Evolutionary conservation across 2,888 invertebrate genomes (phyloP), one percentile per base, ranked within the genome.

Genomic region (Athetis lepigone): DNA sequence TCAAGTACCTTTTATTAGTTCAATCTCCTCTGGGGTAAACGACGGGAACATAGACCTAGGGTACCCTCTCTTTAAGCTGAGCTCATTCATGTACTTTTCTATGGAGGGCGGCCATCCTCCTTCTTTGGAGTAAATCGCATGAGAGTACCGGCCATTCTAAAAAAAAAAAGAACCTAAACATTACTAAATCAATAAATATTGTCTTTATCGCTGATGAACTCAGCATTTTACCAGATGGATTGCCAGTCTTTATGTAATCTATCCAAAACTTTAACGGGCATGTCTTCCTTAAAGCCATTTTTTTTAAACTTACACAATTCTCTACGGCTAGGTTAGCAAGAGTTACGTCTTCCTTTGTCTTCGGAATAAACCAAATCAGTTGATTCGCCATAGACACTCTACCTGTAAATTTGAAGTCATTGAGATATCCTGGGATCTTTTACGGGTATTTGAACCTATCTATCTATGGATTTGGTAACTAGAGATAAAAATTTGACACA

Each of bases 51-150:
- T 86, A 0, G 95, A 95, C 21, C 77, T 69, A 0, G 79, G 56
- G 54, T 90, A 92, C 0, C 95, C 95, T 81, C 95, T 92, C 40
- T 84, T 77, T 19, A 70, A 73, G 78, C 95, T 95, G 50, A 89
- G 88, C 18, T 88, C 83, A 0, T 84, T 89, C 42, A 96, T 84
- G 6, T 81, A 64, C 23, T 90, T 82, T 69, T 92, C 92, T 57
- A 95, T 82, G 1, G 89, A 61, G 1, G 88, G 81, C 0, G 95
- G 95, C 90, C 96, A 96, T 37, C 96, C 95, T 0, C 96, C 96
- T 8, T 89, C 79, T 54, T 88, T 83, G 1, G 91, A 88, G 81
- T 83, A 95, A 50, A 95, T 92, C 0, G 95, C 91, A 68, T 95
- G 89, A 1, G 88, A 82, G 75, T 91, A 95, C 56, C 91, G 88